Evolutionary conservation across 1,140 invertebrate genomes (phyloP).

Genomic region (Leptinotarsa texana): DNA sequence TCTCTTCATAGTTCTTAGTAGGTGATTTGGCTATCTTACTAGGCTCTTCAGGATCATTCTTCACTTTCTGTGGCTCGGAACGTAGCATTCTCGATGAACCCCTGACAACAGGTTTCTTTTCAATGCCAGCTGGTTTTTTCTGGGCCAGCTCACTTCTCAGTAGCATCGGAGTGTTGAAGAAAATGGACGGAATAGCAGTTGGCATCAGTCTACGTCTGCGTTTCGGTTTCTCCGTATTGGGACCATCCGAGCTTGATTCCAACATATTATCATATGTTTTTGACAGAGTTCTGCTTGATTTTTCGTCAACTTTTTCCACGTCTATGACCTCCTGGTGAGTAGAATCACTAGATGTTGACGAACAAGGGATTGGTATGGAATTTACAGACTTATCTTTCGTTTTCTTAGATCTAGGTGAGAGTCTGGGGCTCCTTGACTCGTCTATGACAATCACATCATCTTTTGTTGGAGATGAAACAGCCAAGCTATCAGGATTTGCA

Average conservation of each 20-base stretch:
- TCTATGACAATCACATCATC: constrained; percentile 25
- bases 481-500: not conserved
- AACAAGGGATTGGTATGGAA: no score
- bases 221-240: constrained; percentile 21
- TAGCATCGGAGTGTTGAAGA: constrained; percentile 26
- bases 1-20: constrained; percentile 9
- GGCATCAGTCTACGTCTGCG: constrained; percentile 19
- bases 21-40: not conserved
- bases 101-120: not conserved
- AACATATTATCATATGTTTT: not conserved
- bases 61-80: not conserved
- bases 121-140: not conserved
- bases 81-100: constrained; percentile 9
- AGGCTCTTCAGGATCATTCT: not conserved
- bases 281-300: not conserved
- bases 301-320: not conserved
- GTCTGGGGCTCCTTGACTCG: not conserved
- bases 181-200: constrained; percentile 23
- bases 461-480: not conserved
- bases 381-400: not conserved
- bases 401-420: constrained; percentile 19
- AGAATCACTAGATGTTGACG: no score
- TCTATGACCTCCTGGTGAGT: no score
- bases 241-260: not conserved
- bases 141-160: constrained; percentile 23